Base-by-base conservation (phyloP, 2,113 vertebrate genomes). In the Podocnemis expansa region DNA sequence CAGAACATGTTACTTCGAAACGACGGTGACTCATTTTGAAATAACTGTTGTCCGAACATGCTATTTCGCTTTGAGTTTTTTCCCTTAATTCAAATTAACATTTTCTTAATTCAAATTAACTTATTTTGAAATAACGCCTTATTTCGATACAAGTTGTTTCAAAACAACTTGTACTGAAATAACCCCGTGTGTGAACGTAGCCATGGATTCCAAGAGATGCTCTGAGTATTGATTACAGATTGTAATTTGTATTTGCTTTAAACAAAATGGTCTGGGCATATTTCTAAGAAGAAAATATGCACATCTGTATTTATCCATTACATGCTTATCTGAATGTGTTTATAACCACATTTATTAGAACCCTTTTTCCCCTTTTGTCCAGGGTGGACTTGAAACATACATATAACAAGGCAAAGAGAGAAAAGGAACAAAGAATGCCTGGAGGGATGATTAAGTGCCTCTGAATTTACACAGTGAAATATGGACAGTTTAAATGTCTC, bases 401-500 rank as follows among this genome's bases (percentile, higher is more conserved):
- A 90, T 80, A 83, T 75, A 94, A 95, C 91, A 94, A 87, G 87
- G 90, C 95, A 96, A 90, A 91, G 82, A 82, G 76, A 95, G 92
- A 94, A 97, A 97, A 93, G 81, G 78, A 93, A 95, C 70, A 97
- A 96, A 97, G 87, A 92, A 96, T 52, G 80, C 80, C 76, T 95
- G 80, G 93, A 89, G 60, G 90, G 89, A 97, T 98, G 98, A 98
- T 98, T 97, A 98, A 99, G 97, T 96, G 95, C 94, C 97, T 95
- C 93, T 96, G 97, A 98, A 98, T 98, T 98, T 97, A 97, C 96
- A 91, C 55, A 88, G 96, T 96, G 97, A 98, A 97, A 98, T 97
- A 98, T 96, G 94, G 98, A 98, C 97, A 98, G 96, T 97, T 97
- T 97, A 98, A 98, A 98, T 2, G 63, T 97, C 97, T 96, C 95